Evolutionary conservation across 1,140 invertebrate genomes (phyloP), one percentile per base, ranked within the genome.

Genomic region (Macrosteles quadrilineatus): DNA sequence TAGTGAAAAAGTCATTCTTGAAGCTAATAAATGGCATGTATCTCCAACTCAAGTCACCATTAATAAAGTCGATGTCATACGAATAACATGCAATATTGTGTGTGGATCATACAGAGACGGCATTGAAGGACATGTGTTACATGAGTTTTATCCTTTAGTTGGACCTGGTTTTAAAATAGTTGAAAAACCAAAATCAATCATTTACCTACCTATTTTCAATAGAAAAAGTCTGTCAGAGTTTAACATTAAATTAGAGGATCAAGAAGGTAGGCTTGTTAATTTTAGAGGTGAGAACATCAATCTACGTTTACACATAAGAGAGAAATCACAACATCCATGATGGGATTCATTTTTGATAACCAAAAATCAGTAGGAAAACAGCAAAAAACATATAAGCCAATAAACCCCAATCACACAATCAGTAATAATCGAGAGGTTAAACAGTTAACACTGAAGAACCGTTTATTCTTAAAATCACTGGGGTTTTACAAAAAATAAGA

Each of bases 91-190:
- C 29, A 73, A 71, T 66, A 21, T 73, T 32, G 65, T 69, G 2
- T 21, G 32, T 4, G 75, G 76, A 32, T 73, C 75, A 12, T 80
- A 75, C 64, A 75, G 69, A 14, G 78, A 80, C 73, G 72, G 71
- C 19, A 30, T 62, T 47, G 47, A 62, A 47, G 71, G 72, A 9
- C 78, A 79, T 71, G 76, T 71, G 27, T 67, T 80, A 64, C 75
- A 80, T 66, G 71, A 76, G 68, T 80, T 80, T 73, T 76, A 73
- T 43, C 71, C 75, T 50, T 40, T 2, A n/a, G 72, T 77, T 0
- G 72, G 68, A 32, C 74, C 73, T 2, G 74, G 76, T 36, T 78
- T 74, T 73, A 76, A 77, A 57, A 76, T 78, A n/a, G 70, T 72
- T 14, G 73, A 77, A 75, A 69, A 67, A n/a, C 72, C 71, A 21